Percentiles rank a stretch among this genome's conserved stretches.
Evolutionary conservation across 2,888 invertebrate species (phyloP).

Genomic region (Melinaea marsaeus): DNA sequence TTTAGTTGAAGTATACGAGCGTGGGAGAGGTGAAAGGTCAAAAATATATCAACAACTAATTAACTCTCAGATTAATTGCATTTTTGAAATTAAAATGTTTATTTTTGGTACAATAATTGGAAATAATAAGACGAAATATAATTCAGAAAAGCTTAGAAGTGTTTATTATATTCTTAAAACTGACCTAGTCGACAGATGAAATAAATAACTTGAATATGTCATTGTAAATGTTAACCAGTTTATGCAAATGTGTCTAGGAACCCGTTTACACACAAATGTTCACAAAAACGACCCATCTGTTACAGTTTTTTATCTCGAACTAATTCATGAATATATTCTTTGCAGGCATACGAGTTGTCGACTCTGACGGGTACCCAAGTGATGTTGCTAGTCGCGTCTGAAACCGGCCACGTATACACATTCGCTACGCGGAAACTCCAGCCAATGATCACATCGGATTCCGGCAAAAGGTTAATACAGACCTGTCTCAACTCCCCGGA

Average conservation of each 20-base stretch:
- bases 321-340: constrained; percentile 34
- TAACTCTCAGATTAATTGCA: too few species aligned
- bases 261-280: constrained; percentile 39
- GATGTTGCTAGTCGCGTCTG: constrained; percentile 99
- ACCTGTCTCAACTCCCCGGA: constrained; percentile 99
- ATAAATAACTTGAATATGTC: constrained; percentile 29
- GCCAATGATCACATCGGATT: constrained; percentile 99
- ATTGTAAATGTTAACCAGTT: constrained; percentile 33
- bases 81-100: too few species aligned
- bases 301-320: not conserved
- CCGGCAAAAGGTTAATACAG: constrained; percentile 98
- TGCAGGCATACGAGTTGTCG: constrained; percentile 98
- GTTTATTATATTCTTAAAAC: constrained; percentile 13
- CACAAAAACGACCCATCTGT: constrained; percentile 34
- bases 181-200: constrained; percentile 26
- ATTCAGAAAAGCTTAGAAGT: constrained; percentile 17
- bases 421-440: constrained; percentile 99
- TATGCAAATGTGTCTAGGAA: constrained; percentile 23
- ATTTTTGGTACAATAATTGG: too few species aligned
- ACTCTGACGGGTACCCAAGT: constrained; percentile 99
- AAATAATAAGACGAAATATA: too few species aligned
- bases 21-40: constrained; percentile 75
- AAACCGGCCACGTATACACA: constrained; percentile 99
- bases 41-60: constrained; percentile 23
- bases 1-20: constrained; percentile 65